Base-by-base conservation (phyloP, 2,797 vertebrate species). In the Megalops cyprinoides region DNA sequence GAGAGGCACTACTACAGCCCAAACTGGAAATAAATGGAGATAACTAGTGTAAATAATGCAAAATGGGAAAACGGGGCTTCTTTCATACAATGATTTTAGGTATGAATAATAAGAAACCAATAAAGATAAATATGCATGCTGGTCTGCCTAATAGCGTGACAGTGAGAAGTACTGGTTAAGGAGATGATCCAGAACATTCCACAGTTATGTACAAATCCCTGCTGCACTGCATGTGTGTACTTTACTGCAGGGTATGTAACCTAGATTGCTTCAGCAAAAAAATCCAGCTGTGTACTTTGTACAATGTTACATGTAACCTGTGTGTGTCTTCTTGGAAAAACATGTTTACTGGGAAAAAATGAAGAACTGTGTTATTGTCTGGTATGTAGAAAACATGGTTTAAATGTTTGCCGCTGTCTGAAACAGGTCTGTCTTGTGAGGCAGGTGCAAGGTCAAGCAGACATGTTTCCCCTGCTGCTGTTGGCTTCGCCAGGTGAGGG, bases 401-500 rank as follows among this genome's bases (percentile, higher is more conserved):
- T 71, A 7, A 44, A 71, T 8, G 6, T 39, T 42, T 39, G 20
- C 2, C 71, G 20, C 39, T 44, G 67, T 71, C 7, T 44, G 12
- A 39, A 71, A 15, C 34, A 34, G 12, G 34, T 37, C 34, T 34
- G 23, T 18, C 14, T 12, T 18, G 15, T 23, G 25, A 44, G 23
- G 37, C 39, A 2, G 4, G 53, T 18, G 28, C 56, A 18, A 71
- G 39, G n/a, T 7, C 74, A 51, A 4, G 25, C 44, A 53, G 31
- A 37, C 46, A 51, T 31, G 49, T 75, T 20, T 1, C 2, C 42
- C 4, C 15, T 53, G 74, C 34, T 23, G 10, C 55, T 76, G 23
- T 18, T 34, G 49, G 14, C 18, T 34, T 55, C 34, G 74, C 74
- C 74, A 76, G 74, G 37, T 56, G 74, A 76, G 74, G 74, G 74